Evolutionary conservation across 2,888 invertebrate species (phyloP).

Genomic region (Eilema depressum): DNA sequence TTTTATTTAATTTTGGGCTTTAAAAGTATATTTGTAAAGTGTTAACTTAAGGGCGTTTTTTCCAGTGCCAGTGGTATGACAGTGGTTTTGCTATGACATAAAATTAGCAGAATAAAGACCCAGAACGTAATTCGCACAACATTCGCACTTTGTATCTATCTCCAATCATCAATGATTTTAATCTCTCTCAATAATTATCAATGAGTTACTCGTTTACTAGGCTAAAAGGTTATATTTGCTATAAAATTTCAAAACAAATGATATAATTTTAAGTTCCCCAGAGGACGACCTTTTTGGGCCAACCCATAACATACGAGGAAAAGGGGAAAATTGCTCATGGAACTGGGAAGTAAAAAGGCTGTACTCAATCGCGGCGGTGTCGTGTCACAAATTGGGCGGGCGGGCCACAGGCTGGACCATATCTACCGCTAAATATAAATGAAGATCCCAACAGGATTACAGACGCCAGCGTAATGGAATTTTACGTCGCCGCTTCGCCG

Average conservation of each 20-base stretch:
- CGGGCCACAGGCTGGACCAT: conserved; percentile 50
- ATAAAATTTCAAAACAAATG: neutral
- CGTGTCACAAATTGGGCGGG: conserved; percentile 60
- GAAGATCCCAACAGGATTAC: conserved; percentile 55
- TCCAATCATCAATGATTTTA: no score
- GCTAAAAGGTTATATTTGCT: neutral
- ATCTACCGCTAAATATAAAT: conserved; percentile 54
- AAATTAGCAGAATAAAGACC: no score
- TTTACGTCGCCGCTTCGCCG: conserved; percentile 48
- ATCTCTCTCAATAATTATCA: no score
- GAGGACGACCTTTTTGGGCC: neutral
- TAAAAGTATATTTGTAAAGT: no score
- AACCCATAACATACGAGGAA: conserved; percentile 34
- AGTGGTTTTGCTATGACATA: no score
- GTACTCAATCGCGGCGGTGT: conserved; percentile 63
- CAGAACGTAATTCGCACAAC: no score
- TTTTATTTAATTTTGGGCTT: no score
- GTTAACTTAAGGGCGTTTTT: no score
- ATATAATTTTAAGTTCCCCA: neutral
- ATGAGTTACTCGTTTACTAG: no score
- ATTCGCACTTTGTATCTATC: no score
- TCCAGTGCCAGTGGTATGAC: no score
- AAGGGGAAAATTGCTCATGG: conserved; percentile 37
- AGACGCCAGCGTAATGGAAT: conserved; percentile 51
- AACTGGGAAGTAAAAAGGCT: conserved; percentile 57